These are phyloP conservation scores for Sabatieria punctata DNA, from an alignment of 2,888 invertebrate species.

Conservation along the genomic window DNA sequence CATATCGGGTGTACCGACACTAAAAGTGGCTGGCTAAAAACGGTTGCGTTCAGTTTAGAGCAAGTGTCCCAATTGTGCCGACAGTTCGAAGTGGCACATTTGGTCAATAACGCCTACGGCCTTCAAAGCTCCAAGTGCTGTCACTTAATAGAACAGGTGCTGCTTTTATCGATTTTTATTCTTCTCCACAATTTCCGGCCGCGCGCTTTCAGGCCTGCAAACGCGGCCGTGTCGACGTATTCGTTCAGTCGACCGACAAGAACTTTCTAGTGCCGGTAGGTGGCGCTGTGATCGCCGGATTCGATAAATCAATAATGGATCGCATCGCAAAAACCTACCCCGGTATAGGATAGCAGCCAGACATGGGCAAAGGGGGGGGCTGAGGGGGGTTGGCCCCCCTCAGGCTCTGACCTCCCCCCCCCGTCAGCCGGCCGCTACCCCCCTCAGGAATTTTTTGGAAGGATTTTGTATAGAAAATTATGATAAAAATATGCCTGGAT, in stretches of 20 bases:
- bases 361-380: no score
- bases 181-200: no score
- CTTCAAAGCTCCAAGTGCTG: conserved; percentile 51
- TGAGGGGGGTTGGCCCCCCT: no score
- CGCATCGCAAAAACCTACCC: conserved; percentile 54
- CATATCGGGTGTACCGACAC: no score
- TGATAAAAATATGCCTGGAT: no score
- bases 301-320: conserved; percentile 45
- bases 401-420: no score
- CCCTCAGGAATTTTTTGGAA: no score
- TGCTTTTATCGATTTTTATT: no score
- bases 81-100: conserved; percentile 47
- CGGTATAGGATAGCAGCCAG: conserved; percentile 44
- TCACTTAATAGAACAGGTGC: conserved; percentile 48
- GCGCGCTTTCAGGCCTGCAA: conserved; percentile 28
- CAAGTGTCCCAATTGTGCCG: conserved; percentile 47
- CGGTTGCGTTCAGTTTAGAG: no score
- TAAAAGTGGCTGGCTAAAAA: no score
- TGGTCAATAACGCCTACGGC: conserved; percentile 69
- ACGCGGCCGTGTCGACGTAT: conserved; percentile 53
- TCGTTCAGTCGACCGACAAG: conserved; percentile 67
- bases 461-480: no score
- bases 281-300: conserved; percentile 56
- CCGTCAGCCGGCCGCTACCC: no score
- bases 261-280: conserved; percentile 69